Evolutionary conservation across 2,113 vertebrate species (phyloP).

Genomic region (Psittacara wagleri): DNA sequence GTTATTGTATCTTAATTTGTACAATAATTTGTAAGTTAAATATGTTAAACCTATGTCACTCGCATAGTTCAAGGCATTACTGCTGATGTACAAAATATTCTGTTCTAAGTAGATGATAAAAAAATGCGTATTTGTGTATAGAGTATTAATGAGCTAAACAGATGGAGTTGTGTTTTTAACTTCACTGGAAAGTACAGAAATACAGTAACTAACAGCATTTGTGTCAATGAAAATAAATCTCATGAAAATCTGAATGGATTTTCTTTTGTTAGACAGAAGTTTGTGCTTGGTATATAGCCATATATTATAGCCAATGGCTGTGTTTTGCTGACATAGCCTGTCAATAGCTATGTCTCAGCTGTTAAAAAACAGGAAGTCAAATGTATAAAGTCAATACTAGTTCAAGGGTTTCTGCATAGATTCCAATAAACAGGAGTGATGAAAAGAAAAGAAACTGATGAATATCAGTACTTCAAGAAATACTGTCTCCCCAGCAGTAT

Average conservation of each 20-base stretch:
- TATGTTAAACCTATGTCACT: not conserved
- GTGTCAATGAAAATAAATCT: conserved; percentile 40
- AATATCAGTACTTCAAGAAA: not conserved
- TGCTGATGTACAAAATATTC: conserved; percentile 13
- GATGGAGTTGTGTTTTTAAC: conserved; percentile 40
- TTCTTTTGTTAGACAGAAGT: not conserved
- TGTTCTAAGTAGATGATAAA: not conserved
- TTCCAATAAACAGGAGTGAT: not conserved
- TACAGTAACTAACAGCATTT: conserved; percentile 32
- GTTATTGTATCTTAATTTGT: not conserved
- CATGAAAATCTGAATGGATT: conserved; percentile 27
- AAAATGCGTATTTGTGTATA: not conserved
- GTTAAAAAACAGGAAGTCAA: not conserved
- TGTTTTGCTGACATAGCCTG: not conserved
- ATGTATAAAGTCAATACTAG: not conserved
- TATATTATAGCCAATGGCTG: not conserved
- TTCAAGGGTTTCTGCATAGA: not conserved
- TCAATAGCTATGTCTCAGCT: conserved; percentile 12
- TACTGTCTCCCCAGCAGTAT: not conserved
- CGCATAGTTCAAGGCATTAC: not conserved
- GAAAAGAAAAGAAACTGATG: not conserved
- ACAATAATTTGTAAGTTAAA: not conserved
- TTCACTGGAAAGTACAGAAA: conserved; percentile 18
- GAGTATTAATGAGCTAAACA: conserved; percentile 14
- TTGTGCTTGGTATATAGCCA: not conserved